These are phyloP conservation scores for Psilopogon haemacephalus DNA, from an alignment of 2,113 vertebrate species.

Conservation along the genomic window DNA sequence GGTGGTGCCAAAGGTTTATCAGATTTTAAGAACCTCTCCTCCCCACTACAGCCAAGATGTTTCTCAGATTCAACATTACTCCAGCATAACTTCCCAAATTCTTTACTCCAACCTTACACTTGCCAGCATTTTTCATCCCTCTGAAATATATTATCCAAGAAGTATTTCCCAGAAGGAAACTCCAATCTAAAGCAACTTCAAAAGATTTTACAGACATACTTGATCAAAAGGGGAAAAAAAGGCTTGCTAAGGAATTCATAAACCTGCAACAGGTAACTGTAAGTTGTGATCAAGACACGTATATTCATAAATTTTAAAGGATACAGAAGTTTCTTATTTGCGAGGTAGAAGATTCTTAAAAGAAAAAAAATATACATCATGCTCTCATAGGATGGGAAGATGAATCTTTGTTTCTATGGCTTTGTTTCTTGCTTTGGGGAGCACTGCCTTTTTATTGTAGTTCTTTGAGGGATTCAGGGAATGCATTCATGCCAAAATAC, in stretches of 20 bases:
- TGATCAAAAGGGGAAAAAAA: neutral
- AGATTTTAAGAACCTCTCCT: neutral
- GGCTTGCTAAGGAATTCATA: neutral
- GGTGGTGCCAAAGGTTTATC: neutral
- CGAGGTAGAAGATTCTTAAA: too few relatives aligned
- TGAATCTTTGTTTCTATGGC: neutral
- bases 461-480: neutral
- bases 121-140: neutral
- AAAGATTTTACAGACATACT: neutral
- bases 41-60: neutral
- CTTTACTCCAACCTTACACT: neutral
- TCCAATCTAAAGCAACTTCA: neutral
- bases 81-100: neutral
- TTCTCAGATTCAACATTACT: neutral
- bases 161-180: neutral
- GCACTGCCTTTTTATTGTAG: neutral
- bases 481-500: neutral
- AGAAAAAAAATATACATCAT: too few relatives aligned
- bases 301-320: neutral
- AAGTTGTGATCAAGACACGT: neutral
- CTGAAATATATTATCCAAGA: neutral
- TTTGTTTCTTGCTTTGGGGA: neutral
- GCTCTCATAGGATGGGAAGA: neutral
- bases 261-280: accelerated
- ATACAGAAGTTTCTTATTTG: neutral